A percentile compares a stretch with the other conserved stretches of the same genome.
Evolutionary conservation across 1,140 invertebrate genomes (phyloP).

Genomic region (Proales similis): DNA sequence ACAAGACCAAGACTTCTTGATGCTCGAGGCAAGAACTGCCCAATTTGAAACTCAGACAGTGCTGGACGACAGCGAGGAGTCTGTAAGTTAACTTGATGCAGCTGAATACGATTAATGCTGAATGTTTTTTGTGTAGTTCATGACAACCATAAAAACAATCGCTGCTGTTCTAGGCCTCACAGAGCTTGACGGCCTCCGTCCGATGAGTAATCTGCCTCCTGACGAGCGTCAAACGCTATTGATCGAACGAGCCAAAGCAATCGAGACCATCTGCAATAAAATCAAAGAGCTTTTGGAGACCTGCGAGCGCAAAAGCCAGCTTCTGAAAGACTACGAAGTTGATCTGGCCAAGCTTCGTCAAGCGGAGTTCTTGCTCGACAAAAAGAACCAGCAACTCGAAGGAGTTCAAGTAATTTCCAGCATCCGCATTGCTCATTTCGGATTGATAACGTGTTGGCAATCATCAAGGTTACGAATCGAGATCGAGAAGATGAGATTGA

Average conservation of each 20-base stretch:
- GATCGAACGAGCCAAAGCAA: conserved; percentile 25
- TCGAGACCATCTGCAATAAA: conserved; percentile 12
- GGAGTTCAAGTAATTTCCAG: conserved; percentile 14
- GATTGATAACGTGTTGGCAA: background rate
- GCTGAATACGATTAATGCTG: background rate
- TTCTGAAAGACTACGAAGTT: conserved; percentile 49
- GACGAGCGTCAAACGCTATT: conserved; percentile 5
- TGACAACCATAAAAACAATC: conserved; percentile 5
- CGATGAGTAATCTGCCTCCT: conserved; percentile 20
- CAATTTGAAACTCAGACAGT: conserved; percentile 49
- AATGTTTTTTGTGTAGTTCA: background rate
- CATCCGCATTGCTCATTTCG: background rate
- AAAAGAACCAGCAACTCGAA: conserved; percentile 18
- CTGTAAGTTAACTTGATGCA: conserved; percentile 41
- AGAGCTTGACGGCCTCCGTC: conserved; percentile 13
- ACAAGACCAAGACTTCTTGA: conserved; percentile 40
- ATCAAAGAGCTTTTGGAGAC: conserved; percentile 41
- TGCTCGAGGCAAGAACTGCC: conserved; percentile 48
- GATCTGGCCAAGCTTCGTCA: conserved; percentile 50
- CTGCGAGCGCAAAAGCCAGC: conserved; percentile 48
- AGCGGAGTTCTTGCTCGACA: conserved; percentile 19
- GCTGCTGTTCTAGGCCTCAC: conserved; percentile 1
- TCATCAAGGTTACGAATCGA: conserved; percentile 45
- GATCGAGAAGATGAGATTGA: conserved; percentile 47
- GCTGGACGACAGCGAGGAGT: conserved; percentile 49